A percentile compares a stretch with the other conserved stretches of the same genome.
phyloP scores from a whole-genome alignment of 2,888 invertebrate species.

The Xestia rhomboidea region DNA sequence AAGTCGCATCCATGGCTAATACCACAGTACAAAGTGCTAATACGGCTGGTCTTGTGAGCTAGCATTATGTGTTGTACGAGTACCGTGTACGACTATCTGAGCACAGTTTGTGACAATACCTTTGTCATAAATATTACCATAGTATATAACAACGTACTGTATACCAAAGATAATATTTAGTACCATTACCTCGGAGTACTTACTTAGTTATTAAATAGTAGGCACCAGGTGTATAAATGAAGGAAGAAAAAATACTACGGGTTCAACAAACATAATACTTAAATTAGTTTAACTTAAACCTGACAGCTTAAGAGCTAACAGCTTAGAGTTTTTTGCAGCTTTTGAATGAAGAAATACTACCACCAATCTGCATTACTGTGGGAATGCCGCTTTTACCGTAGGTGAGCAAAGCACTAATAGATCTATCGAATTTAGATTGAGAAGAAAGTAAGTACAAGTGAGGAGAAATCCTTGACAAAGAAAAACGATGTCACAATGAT shows the following conservation, averaged over 20 bases:
- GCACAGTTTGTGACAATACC: constrained; percentile 9
- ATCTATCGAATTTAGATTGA: constrained; percentile 5
- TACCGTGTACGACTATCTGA: constrained; percentile 5
- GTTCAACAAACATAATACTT: neutral
- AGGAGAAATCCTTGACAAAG: constrained; percentile 30
- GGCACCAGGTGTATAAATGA: neutral
- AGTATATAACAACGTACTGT: neutral
- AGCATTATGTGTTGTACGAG: constrained; percentile 1
- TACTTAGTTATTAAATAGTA: neutral
- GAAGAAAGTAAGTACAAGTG: constrained; percentile 4
- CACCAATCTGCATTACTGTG: neutral
- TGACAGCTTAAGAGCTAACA: neutral
- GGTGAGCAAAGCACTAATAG: neutral
- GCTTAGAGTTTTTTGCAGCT: neutral
- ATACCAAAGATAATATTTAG: neutral
- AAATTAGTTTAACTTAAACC: too few relatives aligned
- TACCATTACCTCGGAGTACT: neutral
- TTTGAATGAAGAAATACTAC: neutral
- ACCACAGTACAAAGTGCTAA: too few relatives aligned
- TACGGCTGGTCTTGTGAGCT: constrained; percentile 6
- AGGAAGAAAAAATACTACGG: neutral
- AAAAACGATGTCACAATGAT: constrained; percentile 28
- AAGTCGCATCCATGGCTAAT: constrained; percentile 52
- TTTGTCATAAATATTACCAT: neutral
- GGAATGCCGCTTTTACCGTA: neutral